Percentiles rank a stretch among this genome's conserved stretches.
These are phyloP conservation scores for Sthenelais limicola DNA, from an alignment of 2,888 invertebrate species.

Conservation along the genomic window DNA sequence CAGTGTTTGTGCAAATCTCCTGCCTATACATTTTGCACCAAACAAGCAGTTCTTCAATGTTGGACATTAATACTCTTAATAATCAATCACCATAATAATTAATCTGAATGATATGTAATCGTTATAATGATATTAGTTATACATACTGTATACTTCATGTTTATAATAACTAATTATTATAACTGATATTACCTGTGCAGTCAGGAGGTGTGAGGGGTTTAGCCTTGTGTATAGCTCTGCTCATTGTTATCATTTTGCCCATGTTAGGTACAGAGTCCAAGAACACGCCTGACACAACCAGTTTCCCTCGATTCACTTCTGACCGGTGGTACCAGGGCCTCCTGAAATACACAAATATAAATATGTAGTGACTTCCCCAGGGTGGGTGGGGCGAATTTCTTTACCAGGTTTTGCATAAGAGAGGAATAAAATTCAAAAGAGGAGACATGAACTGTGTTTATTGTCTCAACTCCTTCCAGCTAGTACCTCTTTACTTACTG, in stretches of 20 bases:
- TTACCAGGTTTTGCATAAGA: too few relatives aligned
- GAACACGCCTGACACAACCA: constrained; percentile 43
- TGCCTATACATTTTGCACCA: too few relatives aligned
- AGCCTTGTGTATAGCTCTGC: constrained; percentile 43
- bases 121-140: not conserved
- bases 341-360: constrained; percentile 10
- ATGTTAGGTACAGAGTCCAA: constrained; percentile 24
- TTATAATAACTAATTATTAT: too few relatives aligned
- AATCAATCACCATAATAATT: too few relatives aligned
- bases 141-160: not conserved
- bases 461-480: too few relatives aligned
- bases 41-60: too few relatives aligned
- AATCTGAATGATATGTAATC: not conserved
- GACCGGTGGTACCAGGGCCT: constrained; percentile 48
- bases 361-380: not conserved
- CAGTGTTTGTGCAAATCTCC: too few relatives aligned
- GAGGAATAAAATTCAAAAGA: too few relatives aligned
- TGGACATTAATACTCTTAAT: too few relatives aligned
- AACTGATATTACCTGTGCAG: constrained; percentile 43
- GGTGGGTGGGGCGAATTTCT: too few relatives aligned
- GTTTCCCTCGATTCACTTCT: constrained; percentile 42
- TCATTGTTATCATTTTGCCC: constrained; percentile 42
- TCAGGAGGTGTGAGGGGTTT: constrained; percentile 42
- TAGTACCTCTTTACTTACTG: too few relatives aligned
- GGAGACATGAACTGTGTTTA: too few relatives aligned